Base-by-base conservation (phyloP, 1,140 invertebrate genomes). In the Coelopa frigida region DNA sequence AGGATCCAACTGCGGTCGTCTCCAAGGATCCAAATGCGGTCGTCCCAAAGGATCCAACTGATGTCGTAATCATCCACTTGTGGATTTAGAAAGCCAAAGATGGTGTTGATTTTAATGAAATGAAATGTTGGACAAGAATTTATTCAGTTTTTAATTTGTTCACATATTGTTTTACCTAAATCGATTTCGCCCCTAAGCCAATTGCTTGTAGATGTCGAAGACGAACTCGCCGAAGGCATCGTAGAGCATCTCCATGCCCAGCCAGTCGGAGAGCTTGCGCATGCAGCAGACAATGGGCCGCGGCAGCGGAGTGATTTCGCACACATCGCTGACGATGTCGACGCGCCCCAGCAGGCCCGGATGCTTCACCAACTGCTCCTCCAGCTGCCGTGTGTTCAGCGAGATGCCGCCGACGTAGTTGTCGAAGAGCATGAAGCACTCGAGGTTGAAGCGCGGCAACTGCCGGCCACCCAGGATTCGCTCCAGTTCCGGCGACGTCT, bases 161-260 rank as follows among this genome's bases (percentile, higher is more conserved):
- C n/a, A n/a, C n/a, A n/a, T n/a, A n/a, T n/a, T n/a, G n/a, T n/a
- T n/a, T n/a, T n/a, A n/a, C n/a, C n/a, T n/a, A n/a, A n/a, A n/a
- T n/a, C n/a, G n/a, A n/a, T n/a, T n/a, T n/a, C n/a, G n/a, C n/a
- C n/a, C n/a, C n/a, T 18, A 46, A 21, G 45, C 26, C 3, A 29
- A 21, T 8, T 40, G 23, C 26, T 46, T 46, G 24, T 31, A 46
- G 20, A 36, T 23, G 15, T 46, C 45, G n/a, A 40, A 46, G 24
- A 46, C 7, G 22, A 46, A 40, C 37, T 46, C 45, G 3, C 45
- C 45, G 15, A 46, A 21, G 20, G 45, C 36, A 40, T 46, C 45
- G 11, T 46, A 46, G 15, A 46, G 33, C 24, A 46, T 27, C 37
- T 46, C 45, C 17, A 46, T 17, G 23, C 27, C 27, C 5, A 46